Evolutionary conservation across 2,113 vertebrate species (phyloP), one percentile per base, ranked within the genome.

Genomic region (Psammodynastes pulverulentus): DNA sequence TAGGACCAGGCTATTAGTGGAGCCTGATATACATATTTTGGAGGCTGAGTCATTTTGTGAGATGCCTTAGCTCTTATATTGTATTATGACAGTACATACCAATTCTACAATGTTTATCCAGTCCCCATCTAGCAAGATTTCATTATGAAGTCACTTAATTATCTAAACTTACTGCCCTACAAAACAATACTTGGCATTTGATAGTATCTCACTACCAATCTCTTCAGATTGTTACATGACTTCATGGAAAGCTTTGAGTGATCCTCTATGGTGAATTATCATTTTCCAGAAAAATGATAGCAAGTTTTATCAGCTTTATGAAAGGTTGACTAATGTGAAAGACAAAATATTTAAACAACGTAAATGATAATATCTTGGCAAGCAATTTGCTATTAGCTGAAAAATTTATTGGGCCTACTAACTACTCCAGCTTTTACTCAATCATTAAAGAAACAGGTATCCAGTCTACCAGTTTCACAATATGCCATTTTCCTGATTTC

Each of bases 111-210:
- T 1, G 15, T 79, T 39, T 21, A 46, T 34, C 10, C 24, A 39
- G 45, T 29, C 7, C 45, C 29, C 52, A 39, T 84, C 49, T 52
- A 62, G 62, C 62, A 29, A 39, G 67, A 9, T 8, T 85, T 85
- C 52, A 39, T 49, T 39, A 48, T 49, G 52, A 84, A 92, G 43
- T 92, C 85, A 85, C 72, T 92, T 54, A 91, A 48, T 43, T 43
- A 39, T 85, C 91, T 88, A 89, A 92, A 92, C 87, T 89, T 92
- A 92, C 53, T 86, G 72, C 56, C 51, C 12, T 9, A 72, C 85
- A 34, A 91, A 91, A 39, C 54, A 46, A 67, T 34, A 17, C 85
- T 46, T 67, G 48, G 72, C 72, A 89, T 92, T 62, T 89, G 58
- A 53, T 54, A 23, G 45, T 86, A 84, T 56, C 67, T 58, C 87